phyloP scores from a whole-genome alignment of 2,113 vertebrate species.

The Heterochromis multidens region DNA sequence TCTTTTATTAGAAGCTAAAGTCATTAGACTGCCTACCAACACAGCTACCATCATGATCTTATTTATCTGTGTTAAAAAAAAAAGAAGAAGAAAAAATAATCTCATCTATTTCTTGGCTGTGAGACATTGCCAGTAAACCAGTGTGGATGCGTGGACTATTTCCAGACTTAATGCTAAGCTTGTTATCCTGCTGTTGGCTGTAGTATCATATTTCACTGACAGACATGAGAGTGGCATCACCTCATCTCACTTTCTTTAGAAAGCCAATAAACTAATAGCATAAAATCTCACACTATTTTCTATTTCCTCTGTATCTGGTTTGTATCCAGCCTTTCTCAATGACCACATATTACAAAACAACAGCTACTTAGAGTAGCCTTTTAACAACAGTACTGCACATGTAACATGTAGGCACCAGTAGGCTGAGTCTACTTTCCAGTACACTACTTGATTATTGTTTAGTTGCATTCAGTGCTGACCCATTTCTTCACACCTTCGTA shows the following conservation, averaged over 20 bases:
- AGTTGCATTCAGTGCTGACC: not conserved
- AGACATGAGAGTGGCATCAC: not conserved
- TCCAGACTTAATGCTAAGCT: not conserved
- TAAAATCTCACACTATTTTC: not conserved
- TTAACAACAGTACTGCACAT: not conserved
- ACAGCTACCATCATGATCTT: not conserved
- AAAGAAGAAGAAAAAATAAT: not conserved
- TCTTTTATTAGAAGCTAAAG: not conserved
- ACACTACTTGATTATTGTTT: not conserved
- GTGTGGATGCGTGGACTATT: not conserved
- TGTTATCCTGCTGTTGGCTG: not conserved
- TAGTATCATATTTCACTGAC: not conserved
- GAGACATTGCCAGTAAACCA: not conserved
- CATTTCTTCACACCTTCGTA: constrained; percentile 20
- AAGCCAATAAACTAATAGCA: not conserved
- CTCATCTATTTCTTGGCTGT: rapidly evolving
- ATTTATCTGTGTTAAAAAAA: not conserved
- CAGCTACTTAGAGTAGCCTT: not conserved
- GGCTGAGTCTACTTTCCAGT: not conserved
- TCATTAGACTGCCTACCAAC: not conserved
- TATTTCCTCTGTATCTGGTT: not conserved
- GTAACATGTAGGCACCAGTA: no score
- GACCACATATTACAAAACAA: not conserved
- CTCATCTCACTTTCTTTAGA: not conserved
- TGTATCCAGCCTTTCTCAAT: not conserved